Evolutionary conservation across 2,888 invertebrate species (phyloP).

Genomic region (Sipha maydis): DNA sequence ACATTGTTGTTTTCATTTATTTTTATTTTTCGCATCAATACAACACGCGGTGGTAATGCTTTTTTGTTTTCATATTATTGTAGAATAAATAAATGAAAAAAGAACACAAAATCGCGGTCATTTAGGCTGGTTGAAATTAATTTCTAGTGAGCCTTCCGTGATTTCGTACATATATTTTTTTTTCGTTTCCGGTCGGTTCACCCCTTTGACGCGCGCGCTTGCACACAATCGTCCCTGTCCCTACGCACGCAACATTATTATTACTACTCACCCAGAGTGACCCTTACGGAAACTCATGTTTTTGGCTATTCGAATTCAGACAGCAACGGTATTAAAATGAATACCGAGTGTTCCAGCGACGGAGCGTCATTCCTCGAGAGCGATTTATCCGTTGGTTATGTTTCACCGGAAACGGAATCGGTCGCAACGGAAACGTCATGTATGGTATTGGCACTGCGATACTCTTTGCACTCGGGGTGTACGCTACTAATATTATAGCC

Average conservation of each 20-base stretch:
- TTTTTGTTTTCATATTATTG: not conserved
- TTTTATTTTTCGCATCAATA: not conserved
- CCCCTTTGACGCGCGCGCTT: not conserved
- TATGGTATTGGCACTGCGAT: too few species aligned
- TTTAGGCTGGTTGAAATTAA: constrained; percentile 13
- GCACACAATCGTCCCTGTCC: not conserved
- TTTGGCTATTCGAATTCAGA: not conserved
- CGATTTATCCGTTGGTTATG: too few species aligned
- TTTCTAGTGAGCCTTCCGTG: constrained; percentile 22
- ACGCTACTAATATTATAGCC: too few species aligned
- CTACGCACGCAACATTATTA: constrained; percentile 5
- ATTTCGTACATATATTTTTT: constrained; percentile 24
- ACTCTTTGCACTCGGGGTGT: too few species aligned
- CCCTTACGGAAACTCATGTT: constrained; percentile 10
- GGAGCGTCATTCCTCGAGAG: too few species aligned
- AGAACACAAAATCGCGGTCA: not conserved
- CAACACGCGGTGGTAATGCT: too few species aligned
- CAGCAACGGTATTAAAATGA: not conserved
- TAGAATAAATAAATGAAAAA: not conserved
- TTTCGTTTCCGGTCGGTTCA: constrained; percentile 22
- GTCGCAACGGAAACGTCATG: too few species aligned
- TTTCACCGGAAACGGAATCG: too few species aligned
- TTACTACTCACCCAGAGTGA: not conserved
- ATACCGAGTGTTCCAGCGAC: not conserved
- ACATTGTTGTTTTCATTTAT: not conserved